Conservation (phyloP, 2,888 invertebrate species). For the Lapara coniferarum region DNA sequence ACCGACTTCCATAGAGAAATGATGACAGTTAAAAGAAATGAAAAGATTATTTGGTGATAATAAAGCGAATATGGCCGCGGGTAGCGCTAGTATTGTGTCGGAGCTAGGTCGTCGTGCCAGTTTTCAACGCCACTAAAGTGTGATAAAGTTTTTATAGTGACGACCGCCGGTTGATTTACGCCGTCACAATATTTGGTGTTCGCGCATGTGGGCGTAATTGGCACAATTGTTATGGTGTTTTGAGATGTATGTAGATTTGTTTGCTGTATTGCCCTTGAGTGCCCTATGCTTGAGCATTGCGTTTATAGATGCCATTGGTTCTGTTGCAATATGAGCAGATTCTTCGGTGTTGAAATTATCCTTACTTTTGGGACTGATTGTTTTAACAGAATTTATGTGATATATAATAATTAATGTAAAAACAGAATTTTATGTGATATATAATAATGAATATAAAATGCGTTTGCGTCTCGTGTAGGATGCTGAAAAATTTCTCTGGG, state of each 20-base stretch:
- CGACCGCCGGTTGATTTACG: constrained; percentile 29
- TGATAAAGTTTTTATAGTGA: constrained; percentile 26
- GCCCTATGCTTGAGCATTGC: not conserved
- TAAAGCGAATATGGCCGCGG: not conserved
- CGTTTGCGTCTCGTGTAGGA: too few relatives aligned
- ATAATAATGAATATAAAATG: too few relatives aligned
- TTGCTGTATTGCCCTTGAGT: constrained; percentile 1
- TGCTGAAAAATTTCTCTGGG: too few relatives aligned
- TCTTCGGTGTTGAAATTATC: too few relatives aligned
- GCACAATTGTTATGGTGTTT: constrained; percentile 36
- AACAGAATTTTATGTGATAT: too few relatives aligned
- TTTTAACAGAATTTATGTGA: too few relatives aligned
- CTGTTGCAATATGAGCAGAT: too few relatives aligned
- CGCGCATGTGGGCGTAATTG: constrained; percentile 45
- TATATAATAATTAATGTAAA: too few relatives aligned
- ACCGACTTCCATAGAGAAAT: not conserved
- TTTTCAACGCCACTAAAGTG: constrained; percentile 7
- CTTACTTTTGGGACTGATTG: too few relatives aligned
- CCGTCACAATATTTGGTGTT: constrained; percentile 30
- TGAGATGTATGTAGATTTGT: constrained; percentile 26
- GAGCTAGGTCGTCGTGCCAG: constrained; percentile 26
- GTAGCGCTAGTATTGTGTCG: constrained; percentile 11
- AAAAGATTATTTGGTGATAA: constrained; percentile 1
- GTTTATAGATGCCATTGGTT: too few relatives aligned
- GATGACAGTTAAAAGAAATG: not conserved